Evolutionary conservation across 53 echinoderm and acorn worm species (phyloP).

Genomic region (Hippasteria phrygiana): DNA sequence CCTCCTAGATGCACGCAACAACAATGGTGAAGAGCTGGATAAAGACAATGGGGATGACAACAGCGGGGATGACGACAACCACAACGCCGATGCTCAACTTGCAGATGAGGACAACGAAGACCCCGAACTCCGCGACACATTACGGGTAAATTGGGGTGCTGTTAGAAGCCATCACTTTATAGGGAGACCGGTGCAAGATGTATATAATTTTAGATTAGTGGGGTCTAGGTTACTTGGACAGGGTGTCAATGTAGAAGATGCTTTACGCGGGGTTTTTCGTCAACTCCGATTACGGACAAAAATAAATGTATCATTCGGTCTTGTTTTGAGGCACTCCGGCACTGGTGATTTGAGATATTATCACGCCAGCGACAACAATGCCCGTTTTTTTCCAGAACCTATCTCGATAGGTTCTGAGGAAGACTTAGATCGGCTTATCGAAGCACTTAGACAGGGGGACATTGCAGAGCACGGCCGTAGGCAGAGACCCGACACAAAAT

Average conservation of each 20-base stretch:
- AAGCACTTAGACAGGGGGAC: background rate
- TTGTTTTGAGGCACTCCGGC: constrained; percentile 58
- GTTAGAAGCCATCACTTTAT: constrained; percentile 7
- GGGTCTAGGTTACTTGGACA: background rate
- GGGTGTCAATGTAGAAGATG: background rate
- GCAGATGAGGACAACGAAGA: too few relatives aligned
- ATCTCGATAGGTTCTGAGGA: background rate
- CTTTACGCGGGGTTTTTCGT: background rate
- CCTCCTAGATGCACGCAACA: background rate
- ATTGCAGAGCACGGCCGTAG: constrained; percentile 14
- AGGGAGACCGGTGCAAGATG: constrained; percentile 13
- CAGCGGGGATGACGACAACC: too few relatives aligned
- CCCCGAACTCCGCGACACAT: background rate
- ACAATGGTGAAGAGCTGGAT: too few relatives aligned
- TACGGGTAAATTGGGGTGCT: constrained; percentile 9
- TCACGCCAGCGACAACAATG: constrained; percentile 48
- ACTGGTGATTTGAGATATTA: constrained; percentile 65
- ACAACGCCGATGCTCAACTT: too few relatives aligned
- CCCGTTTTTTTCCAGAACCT: constrained; percentile 32
- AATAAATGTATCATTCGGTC: constrained; percentile 60
- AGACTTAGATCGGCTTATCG: constrained; percentile 21
- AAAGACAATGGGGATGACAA: too few relatives aligned
- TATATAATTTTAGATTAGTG: constrained; percentile 28
- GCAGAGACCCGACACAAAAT: constrained; percentile 48
- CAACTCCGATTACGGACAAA: constrained; percentile 15